These are phyloP conservation scores for Muscidifurax raptorellus DNA, from an alignment of 1,140 invertebrate genomes.

Conservation along the genomic window DNA sequence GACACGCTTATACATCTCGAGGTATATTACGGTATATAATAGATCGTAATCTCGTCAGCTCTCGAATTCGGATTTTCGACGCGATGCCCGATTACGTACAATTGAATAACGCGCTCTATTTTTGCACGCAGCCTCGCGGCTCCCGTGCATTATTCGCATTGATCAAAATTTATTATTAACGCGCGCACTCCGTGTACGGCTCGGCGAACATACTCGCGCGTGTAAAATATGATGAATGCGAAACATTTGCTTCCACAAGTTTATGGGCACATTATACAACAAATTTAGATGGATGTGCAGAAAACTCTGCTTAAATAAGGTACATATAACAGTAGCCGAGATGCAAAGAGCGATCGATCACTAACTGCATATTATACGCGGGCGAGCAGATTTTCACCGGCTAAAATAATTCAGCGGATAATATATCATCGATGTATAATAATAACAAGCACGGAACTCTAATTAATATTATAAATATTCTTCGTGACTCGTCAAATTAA, in stretches of 20 bases:
- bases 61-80: not conserved
- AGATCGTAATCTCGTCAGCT: not conserved
- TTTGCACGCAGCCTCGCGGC: not conserved
- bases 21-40: not conserved
- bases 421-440: too few relatives aligned
- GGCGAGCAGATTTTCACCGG: not conserved
- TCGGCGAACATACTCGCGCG: too few relatives aligned
- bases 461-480: too few relatives aligned
- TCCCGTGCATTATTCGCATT: not conserved
- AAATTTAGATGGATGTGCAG: conserved; percentile 1
- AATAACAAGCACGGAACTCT: too few relatives aligned
- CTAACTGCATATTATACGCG: not conserved
- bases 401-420: too few relatives aligned
- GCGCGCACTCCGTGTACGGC: not conserved
- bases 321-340: not conserved
- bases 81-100: not conserved
- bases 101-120: not conserved
- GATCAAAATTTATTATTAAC: not conserved
- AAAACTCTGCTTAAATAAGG: not conserved
- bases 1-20: not conserved
- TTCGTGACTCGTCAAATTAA: too few relatives aligned
- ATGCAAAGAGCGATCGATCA: not conserved
- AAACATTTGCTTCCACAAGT: not conserved
- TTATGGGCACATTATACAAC: not conserved
- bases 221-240: not conserved